Evolutionary conservation across 2,888 invertebrate genomes (phyloP).

Genomic region (Chrysotoxum bicinctum): DNA sequence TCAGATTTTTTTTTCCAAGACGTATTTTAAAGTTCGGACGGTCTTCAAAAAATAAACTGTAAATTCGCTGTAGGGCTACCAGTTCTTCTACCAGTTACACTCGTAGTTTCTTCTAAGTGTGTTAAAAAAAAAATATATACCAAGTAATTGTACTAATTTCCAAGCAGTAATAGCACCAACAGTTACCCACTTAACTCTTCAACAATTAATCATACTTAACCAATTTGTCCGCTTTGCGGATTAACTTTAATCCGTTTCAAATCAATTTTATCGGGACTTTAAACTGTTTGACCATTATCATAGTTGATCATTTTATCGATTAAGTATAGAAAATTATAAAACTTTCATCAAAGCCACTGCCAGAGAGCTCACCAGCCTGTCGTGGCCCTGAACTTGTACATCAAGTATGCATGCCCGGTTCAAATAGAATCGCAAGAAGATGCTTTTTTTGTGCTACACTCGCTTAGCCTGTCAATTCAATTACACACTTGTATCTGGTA

Average conservation of each 20-base stretch:
- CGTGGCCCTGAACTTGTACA: not conserved
- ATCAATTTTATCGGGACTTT: constrained; percentile 4
- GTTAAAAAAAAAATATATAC: too few relatives aligned
- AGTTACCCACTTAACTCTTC: constrained; percentile 25
- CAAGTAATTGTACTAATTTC: too few relatives aligned
- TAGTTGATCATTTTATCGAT: not conserved
- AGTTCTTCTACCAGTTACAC: too few relatives aligned
- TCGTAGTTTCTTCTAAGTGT: too few relatives aligned
- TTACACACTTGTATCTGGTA: constrained; percentile 53
- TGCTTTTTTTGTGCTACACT: not conserved
- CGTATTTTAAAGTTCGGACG: too few relatives aligned
- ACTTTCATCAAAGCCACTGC: constrained; percentile 2
- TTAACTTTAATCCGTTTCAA: not conserved
- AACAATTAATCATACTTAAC: constrained; percentile 33
- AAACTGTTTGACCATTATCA: not conserved
- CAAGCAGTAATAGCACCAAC: not conserved
- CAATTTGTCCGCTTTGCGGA: not conserved
- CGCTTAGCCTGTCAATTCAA: constrained; percentile 43
- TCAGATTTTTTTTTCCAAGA: too few relatives aligned
- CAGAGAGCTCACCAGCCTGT: not conserved
- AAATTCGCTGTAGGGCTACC: too few relatives aligned
- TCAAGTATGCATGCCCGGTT: constrained; percentile 5
- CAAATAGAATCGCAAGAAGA: constrained; percentile 6
- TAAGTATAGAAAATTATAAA: not conserved
- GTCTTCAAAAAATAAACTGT: too few relatives aligned